Base-by-base conservation (phyloP, 2,797 vertebrate genomes). In the Karalla daura region DNA sequence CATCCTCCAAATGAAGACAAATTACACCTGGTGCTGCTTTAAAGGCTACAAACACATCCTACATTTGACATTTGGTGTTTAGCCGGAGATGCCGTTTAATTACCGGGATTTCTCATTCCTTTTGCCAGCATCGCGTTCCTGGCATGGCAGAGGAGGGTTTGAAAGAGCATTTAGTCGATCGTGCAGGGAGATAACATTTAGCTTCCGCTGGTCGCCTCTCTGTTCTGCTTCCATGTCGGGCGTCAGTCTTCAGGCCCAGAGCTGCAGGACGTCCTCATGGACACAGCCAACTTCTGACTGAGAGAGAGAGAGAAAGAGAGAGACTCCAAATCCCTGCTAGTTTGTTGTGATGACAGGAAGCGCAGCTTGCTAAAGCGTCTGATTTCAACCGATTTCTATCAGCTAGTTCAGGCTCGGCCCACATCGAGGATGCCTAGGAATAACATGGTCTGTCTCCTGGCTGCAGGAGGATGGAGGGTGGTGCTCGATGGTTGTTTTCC, bases 401-500 rank as follows among this genome's bases (percentile, higher is more conserved):
- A 10, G 40, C 11, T 0, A 46, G 14, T 25, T 4, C 1, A 28
- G 13, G 9, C 43, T 25, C 2, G 10, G 30, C 56, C 23, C 14
- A 15, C 54, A 78, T 72, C n/a, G 76, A 81, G 28, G 60, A 80
- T 71, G 45, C 79, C 73, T 69, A 47, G 63, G 78, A 77, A 85
- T 28, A 86, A 78, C 78, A 76, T 54, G 60, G 72, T 65, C 74
- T 53, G 70, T 70, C 63, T 64, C 37, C 44, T 88, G 36, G n/a
- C n/a, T n/a, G n/a, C n/a, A n/a, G n/a, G n/a, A n/a, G n/a, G n/a
- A n/a, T n/a, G n/a, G n/a, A n/a, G n/a, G 14, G 21, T 18, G 1
- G 5, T 32, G 47, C 46, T 24, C 1, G 56, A 25, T 25, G 49
- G 55, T 45, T 36, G 61, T 56, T 66, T 50, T 52, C 36, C 30